Conservation (phyloP, 2,888 invertebrate species). For the Sesia apiformis region DNA sequence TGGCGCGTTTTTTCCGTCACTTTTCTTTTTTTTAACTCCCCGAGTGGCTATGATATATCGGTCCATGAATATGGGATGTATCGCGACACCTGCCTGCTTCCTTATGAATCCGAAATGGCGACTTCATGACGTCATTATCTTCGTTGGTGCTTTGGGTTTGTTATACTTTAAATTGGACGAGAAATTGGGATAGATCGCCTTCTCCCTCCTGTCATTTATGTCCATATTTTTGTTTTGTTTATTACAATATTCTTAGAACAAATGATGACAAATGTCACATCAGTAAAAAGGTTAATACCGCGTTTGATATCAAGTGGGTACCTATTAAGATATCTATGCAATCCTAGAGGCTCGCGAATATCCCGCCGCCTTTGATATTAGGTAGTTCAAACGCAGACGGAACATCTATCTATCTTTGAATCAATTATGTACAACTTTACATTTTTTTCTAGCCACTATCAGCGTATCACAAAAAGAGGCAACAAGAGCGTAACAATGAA, state of each 20-base stretch:
- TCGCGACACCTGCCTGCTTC: constrained; percentile 59
- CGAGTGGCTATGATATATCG: constrained; percentile 59
- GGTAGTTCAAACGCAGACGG: too few relatives aligned
- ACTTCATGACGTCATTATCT: constrained; percentile 45
- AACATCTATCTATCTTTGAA: not conserved
- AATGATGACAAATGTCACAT: too few relatives aligned
- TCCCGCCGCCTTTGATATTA: too few relatives aligned
- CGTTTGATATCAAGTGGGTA: too few relatives aligned
- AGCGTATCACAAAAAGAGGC: constrained; percentile 33
- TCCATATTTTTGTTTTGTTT: too few relatives aligned
- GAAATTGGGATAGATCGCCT: constrained; percentile 16
- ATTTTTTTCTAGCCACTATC: constrained; percentile 22
- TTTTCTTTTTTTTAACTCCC: constrained; percentile 37
- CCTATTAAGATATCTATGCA: too few relatives aligned
- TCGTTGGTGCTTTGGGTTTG: constrained; percentile 19
- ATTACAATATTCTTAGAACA: too few relatives aligned
- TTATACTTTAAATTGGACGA: constrained; percentile 23
- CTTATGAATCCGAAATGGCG: constrained; percentile 66
- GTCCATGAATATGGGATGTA: constrained; percentile 69
- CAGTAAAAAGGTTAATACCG: too few relatives aligned
- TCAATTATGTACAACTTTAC: not conserved
- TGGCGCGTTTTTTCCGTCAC: constrained; percentile 34
- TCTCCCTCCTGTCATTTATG: too few relatives aligned
- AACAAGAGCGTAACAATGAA: constrained; percentile 47
- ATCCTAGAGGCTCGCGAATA: too few relatives aligned